These are phyloP conservation scores for Lathamus discolor DNA, from an alignment of 2,113 vertebrate genomes.

Conservation along the genomic window DNA sequence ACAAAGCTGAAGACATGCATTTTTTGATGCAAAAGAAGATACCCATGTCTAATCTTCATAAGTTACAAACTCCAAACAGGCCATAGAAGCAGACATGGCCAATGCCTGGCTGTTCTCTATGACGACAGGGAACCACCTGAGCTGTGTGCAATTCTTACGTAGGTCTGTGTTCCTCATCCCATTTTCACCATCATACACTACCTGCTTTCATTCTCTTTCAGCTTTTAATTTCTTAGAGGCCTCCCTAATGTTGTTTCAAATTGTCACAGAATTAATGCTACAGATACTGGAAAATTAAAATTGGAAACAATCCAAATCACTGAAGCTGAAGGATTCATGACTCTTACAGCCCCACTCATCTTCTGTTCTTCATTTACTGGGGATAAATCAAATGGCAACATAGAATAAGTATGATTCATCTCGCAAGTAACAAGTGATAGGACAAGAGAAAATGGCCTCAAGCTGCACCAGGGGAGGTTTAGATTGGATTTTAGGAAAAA, in stretches of 20 bases:
- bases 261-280: neutral
- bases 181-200: neutral
- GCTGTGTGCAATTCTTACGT: neutral
- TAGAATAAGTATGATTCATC: neutral
- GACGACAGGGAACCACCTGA: fast-evolving
- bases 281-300: neutral
- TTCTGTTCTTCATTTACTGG: neutral
- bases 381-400: neutral
- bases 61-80: neutral
- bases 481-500: neutral
- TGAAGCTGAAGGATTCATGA: neutral
- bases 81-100: neutral
- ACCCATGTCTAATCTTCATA: neutral
- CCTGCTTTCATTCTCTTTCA: neutral
- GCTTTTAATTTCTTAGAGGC: neutral
- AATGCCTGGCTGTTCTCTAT: fast-evolving
- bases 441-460: too few relatives aligned
- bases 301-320: neutral
- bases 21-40: neutral
- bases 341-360: neutral
- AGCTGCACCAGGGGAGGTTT: neutral
- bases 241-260: neutral
- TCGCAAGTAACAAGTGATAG: neutral
- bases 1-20: neutral
- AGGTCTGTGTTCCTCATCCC: neutral